Conservation (phyloP, 1,140 invertebrate genomes). For the Drosophila bipectinata region DNA sequence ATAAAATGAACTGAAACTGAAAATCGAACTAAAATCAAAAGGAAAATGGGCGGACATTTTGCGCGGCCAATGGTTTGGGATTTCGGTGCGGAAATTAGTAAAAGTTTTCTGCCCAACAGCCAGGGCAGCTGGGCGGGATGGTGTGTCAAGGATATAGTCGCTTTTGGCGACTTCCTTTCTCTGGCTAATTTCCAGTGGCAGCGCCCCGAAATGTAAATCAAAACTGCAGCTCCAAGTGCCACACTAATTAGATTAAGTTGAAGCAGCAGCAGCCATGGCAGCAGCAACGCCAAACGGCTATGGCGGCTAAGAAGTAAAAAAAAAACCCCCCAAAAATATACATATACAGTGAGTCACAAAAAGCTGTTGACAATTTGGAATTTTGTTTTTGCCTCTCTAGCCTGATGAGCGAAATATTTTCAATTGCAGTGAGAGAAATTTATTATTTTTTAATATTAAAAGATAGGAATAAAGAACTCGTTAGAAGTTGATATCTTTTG, state of each 20-base stretch:
- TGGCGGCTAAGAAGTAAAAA: not conserved
- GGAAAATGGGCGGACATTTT: conserved; percentile 47
- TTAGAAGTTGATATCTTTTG: no score
- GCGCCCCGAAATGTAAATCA: conserved; percentile 68
- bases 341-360: conserved; percentile 38
- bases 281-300: not conserved
- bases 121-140: not conserved
- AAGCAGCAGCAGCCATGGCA: conserved; percentile 15
- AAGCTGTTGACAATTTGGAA: conserved; percentile 65
- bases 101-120: conserved; percentile 26
- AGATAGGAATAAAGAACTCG: no score
- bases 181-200: conserved; percentile 49
- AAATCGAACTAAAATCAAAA: conserved; percentile 50
- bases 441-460: not conserved
- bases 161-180: conserved; percentile 3
- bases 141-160: not conserved
- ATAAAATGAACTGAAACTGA: conserved; percentile 62
- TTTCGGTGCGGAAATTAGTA: conserved; percentile 71
- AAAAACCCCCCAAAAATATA: not conserved
- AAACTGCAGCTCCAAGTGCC: conserved; percentile 64
- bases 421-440: conserved; percentile 9
- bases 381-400: conserved; percentile 19
- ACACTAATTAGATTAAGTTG: conserved; percentile 73
- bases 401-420: not conserved
- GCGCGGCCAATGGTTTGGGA: conserved; percentile 22